Evolutionary conservation across 2,888 invertebrate species (phyloP).

Genomic region (Synergus japonicus): DNA sequence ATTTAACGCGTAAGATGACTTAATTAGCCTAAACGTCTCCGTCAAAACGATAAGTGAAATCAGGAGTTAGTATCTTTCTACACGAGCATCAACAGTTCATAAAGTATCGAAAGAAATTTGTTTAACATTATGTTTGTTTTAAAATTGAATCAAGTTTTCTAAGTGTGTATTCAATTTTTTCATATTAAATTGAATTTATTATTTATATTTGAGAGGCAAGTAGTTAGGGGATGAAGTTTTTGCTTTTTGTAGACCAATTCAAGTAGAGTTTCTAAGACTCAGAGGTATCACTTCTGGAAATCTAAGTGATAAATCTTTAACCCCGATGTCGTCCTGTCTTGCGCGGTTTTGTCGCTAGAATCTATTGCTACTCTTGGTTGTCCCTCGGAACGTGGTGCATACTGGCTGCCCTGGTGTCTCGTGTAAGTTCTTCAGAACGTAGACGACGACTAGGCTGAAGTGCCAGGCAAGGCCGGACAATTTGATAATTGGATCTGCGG

Average conservation of each 20-base stretch:
- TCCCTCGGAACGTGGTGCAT: conserved; percentile 17
- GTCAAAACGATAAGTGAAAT: neutral
- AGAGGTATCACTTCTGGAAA: conserved; percentile 43
- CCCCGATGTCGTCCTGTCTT: conserved; percentile 65
- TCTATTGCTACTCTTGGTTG: conserved; percentile 67
- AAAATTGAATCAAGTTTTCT: too few species aligned
- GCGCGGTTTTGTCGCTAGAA: conserved; percentile 68
- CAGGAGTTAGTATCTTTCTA: neutral
- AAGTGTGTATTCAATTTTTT: too few species aligned
- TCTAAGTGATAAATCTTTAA: conserved; percentile 67
- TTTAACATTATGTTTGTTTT: too few species aligned
- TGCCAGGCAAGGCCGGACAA: conserved; percentile 69
- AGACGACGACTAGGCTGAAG: conserved; percentile 58
- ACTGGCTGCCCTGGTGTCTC: conserved; percentile 50
- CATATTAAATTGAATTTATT: too few species aligned
- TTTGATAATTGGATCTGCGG: conserved; percentile 76
- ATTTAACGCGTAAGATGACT: conserved; percentile 3
- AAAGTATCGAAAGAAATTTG: neutral
- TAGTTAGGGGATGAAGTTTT: neutral
- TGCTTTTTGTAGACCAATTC: neutral
- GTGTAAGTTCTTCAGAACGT: conserved; percentile 42
- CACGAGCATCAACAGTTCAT: neutral
- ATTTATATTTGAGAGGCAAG: neutral
- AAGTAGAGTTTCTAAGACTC: conserved; percentile 16
- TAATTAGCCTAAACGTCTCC: neutral